These are phyloP conservation scores for Cremastinae sp. DNA, from an alignment of 2,888 invertebrate species.

Conservation along the genomic window DNA sequence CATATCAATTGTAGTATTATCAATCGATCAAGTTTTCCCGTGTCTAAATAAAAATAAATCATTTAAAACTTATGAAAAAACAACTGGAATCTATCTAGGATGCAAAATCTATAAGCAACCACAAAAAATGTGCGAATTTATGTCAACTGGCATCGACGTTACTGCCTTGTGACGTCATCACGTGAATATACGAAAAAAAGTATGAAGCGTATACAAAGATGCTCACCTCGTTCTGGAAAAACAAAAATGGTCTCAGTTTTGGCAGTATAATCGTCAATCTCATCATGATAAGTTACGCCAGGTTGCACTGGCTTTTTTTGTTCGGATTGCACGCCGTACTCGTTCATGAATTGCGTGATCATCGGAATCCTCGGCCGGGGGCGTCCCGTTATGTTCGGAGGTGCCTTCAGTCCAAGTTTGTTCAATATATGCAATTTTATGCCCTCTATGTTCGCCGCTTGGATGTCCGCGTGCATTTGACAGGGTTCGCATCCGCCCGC, in stretches of 20 bases:
- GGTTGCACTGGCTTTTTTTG: slow-evolving; percentile 77
- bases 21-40: too few species aligned
- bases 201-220: too few species aligned
- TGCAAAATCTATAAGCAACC: too few species aligned
- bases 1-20: too few species aligned
- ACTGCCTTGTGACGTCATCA: too few species aligned
- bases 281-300: slow-evolving; percentile 79
- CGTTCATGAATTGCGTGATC: slow-evolving; percentile 79
- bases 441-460: slow-evolving; percentile 82
- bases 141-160: too few species aligned
- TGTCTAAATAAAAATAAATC: too few species aligned
- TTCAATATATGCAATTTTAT: slow-evolving; percentile 84
- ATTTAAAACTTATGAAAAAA: too few species aligned
- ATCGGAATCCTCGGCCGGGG: slow-evolving; percentile 82
- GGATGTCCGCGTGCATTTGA: slow-evolving; percentile 82
- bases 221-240: slow-evolving; percentile 81
- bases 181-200: too few species aligned
- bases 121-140: too few species aligned
- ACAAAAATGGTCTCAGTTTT: slow-evolving; percentile 81
- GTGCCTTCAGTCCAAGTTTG: slow-evolving; percentile 82
- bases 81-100: too few species aligned
- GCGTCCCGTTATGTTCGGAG: slow-evolving; percentile 84
- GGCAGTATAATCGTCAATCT: slow-evolving; percentile 80
- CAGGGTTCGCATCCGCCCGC: slow-evolving; percentile 81
- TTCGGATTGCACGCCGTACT: slow-evolving; percentile 80